Percentiles rank a stretch among this genome's conserved stretches.
Conservation (phyloP, 1,140 invertebrate species). For the Panagrolaimus sp. region DNA sequence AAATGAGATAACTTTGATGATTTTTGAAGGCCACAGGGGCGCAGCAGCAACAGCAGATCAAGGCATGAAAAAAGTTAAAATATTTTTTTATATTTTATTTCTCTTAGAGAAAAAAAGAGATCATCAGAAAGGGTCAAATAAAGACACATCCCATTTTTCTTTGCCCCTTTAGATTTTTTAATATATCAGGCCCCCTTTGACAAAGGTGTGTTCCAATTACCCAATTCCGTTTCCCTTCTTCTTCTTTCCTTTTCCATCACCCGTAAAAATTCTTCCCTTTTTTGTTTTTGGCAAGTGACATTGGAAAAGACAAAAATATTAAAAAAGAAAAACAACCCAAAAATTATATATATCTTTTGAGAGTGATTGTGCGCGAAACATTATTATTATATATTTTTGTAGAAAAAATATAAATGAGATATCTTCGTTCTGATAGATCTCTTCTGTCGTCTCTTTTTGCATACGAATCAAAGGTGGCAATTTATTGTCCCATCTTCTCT, state of each 20-base stretch:
- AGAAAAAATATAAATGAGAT: neutral
- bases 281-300: neutral
- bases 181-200: no score
- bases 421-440: neutral
- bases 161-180: no score
- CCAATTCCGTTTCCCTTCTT: neutral
- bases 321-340: neutral
- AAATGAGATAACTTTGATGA: no score
- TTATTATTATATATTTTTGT: slow-evolving; percentile 3
- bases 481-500: no score
- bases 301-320: neutral
- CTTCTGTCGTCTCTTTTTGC: neutral
- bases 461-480: neutral
- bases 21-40: no score
- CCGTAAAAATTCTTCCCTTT: no score
- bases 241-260: neutral
- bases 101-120: no score
- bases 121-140: no score
- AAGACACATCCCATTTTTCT: no score
- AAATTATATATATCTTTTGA: slow-evolving; percentile 1
- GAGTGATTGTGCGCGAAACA: neutral
- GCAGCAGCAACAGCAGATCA: no score
- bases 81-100: no score
- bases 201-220: slow-evolving; percentile 9
- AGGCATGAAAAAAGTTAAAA: no score